Evolutionary conservation across 2,113 vertebrate species (phyloP), one percentile per base, ranked within the genome.

Genomic region (Paratilapia polleni): DNA sequence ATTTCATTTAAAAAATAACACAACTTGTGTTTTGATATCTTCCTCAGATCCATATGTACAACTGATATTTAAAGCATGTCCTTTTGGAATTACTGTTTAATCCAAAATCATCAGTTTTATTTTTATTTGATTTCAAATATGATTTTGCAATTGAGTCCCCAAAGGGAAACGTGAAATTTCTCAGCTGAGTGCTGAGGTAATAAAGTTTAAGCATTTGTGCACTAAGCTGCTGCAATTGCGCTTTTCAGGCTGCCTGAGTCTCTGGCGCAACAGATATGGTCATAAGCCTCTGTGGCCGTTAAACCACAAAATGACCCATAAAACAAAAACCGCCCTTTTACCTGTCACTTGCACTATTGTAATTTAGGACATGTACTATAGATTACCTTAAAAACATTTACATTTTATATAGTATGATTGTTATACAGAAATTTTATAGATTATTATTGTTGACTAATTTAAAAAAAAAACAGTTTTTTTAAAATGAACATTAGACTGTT

Each of bases 261-360:
- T 94, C 82, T 91, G 90, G 85, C 4, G 64, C 82, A 90, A 86
- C 64, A 85, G 87, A 92, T 93, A 91, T 3, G 78, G 73, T 89
- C 87, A 76, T 85, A 57, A 81, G 83, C 49, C 81, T 88, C 63
- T 73, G 61, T 43, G 88, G 64, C 89, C 19, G 85, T 94, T 89
- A 87, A 91, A 92, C 90, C 90, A 85, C 92, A 91, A 82, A 86
- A 82, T 90, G 82, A 93, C 83, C 84, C 36, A 5, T 85, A 43
- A 82, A 77, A 63, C 73, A 80, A 63, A 82, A 52, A 56, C 38
- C 24, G n/a, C 20, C 5, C 57, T 89, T 84, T 90, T 49, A 62
- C 54, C 31, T 20, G 4, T 82, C 81, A 87, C 54, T 82, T 54
- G 7, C 26, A 14, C 76, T 5, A 43, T 8, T 74, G 68, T 82